Evolutionary conservation across 2,888 invertebrate genomes (phyloP), one percentile per base, ranked within the genome.

Genomic region (Melanostoma scalare): DNA sequence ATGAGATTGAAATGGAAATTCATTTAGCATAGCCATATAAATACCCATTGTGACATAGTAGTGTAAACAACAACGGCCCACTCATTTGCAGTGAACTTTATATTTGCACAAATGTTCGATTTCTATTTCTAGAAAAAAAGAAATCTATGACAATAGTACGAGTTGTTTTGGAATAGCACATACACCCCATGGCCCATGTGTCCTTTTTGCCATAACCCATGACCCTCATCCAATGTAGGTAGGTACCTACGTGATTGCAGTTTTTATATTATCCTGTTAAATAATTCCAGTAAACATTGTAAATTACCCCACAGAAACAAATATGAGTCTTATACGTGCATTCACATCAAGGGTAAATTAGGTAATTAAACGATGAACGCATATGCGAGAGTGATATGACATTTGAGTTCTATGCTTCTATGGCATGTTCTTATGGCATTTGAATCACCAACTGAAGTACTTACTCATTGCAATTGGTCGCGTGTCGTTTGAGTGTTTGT

Each of bases 81-180:
- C 82, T 77, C 82, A 82, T 82, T 82, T 74, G 77, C 72, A 75
- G 35, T 52, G 60, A 67, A 56, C 42, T 53, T 9, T 48, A 6
- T 82, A 73, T 82, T 82, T 82, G 77, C 82, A 82, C 82, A 82
- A 82, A 82, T 82, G 82, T 82, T 82, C 82, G 63, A 76, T 73
- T 82, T 77, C 50, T 44, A 55, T 67, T 53, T 42, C 3, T 31
- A 65, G 36, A 20, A 52, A 3, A 53, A 30, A 42, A 8, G 44
- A 44, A 44, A 60, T 31, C 2, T 33, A 36, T 36, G n/a, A 42
- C 44, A 42, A 30, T 58, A 20, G 20, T 20, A 20, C 20, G 46
- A 38, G 69, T 71, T 35, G 58, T 9, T 44, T 56, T 31, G 1
- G 9, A 10, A 35, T 48, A 53, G 35, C 40, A 55, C 38, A 77